Evolutionary conservation across 1,140 invertebrate species (phyloP).

Genomic region (Neodiprion pinetum): DNA sequence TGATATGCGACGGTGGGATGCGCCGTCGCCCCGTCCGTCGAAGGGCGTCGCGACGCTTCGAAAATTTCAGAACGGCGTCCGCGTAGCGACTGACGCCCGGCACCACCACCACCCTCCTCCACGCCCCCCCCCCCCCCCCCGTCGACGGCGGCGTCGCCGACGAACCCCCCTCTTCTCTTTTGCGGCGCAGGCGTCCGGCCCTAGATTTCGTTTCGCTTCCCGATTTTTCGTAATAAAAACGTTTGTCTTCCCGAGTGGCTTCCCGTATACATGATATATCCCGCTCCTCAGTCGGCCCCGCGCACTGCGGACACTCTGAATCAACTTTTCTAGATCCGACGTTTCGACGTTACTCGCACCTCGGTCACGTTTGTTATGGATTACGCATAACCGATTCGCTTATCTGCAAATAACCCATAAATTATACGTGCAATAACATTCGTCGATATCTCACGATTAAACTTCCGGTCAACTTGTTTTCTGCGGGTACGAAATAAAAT

Average conservation of each 20-base stretch:
- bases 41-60: slow-evolving; percentile 7
- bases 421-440: too few relatives aligned
- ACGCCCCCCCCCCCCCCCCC: slow-evolving; percentile 35
- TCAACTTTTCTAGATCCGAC: too few relatives aligned
- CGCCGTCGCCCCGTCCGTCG: not conserved
- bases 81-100: slow-evolving; percentile 45
- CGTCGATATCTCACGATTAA: too few relatives aligned
- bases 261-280: slow-evolving; percentile 30
- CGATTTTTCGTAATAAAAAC: slow-evolving; percentile 54
- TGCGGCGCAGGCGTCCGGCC: slow-evolving; percentile 34
- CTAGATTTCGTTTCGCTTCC: slow-evolving; percentile 46
- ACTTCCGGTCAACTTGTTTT: too few relatives aligned
- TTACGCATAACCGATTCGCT: too few relatives aligned
- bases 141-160: slow-evolving; percentile 19
- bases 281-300: slow-evolving; percentile 8
- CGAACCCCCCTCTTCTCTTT: not conserved
- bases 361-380: too few relatives aligned
- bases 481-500: too few relatives aligned
- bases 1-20: not conserved
- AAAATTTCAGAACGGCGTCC: slow-evolving; percentile 39
- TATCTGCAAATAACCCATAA: too few relatives aligned
- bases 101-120: slow-evolving; percentile 44
- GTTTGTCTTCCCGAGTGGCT: slow-evolving; percentile 45
- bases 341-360: too few relatives aligned
- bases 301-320: too few relatives aligned